phyloP scores from a whole-genome alignment of 2,113 vertebrate genomes.

The Mustela lutreola region DNA sequence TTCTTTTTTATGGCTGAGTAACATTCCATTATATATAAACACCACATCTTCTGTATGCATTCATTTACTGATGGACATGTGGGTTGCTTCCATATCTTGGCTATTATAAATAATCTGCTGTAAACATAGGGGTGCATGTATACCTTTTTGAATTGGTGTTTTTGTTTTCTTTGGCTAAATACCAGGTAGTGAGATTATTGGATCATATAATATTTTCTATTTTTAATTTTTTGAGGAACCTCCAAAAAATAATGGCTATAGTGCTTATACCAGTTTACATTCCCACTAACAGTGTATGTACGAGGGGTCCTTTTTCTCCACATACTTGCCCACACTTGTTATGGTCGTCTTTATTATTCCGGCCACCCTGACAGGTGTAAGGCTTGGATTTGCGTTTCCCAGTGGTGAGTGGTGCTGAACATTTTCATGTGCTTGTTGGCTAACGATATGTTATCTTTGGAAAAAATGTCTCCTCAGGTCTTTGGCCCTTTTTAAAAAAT shows the following conservation, averaged over 20 bases:
- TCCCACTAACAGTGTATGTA: neutral
- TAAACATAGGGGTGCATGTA: neutral
- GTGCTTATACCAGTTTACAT: neutral
- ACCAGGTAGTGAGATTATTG: neutral
- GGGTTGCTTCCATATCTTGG: neutral
- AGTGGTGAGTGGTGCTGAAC: neutral
- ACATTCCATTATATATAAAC: neutral
- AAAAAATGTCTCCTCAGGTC: neutral
- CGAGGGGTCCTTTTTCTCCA: neutral
- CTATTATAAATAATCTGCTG: neutral
- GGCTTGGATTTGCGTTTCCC: neutral
- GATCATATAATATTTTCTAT: neutral
- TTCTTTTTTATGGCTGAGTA: neutral
- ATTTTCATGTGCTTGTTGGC: neutral
- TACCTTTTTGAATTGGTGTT: neutral
- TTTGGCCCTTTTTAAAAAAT: neutral
- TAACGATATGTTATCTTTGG: neutral
- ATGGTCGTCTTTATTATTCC: neutral
- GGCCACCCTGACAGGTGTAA: neutral
- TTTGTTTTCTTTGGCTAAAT: neutral
- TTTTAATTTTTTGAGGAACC: neutral
- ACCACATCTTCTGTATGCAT: neutral
- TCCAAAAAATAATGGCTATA: neutral
- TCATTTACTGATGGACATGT: neutral
- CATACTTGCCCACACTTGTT: neutral